Conservation (phyloP, 2,797 vertebrate genomes). For the Staurois parvus region DNA sequence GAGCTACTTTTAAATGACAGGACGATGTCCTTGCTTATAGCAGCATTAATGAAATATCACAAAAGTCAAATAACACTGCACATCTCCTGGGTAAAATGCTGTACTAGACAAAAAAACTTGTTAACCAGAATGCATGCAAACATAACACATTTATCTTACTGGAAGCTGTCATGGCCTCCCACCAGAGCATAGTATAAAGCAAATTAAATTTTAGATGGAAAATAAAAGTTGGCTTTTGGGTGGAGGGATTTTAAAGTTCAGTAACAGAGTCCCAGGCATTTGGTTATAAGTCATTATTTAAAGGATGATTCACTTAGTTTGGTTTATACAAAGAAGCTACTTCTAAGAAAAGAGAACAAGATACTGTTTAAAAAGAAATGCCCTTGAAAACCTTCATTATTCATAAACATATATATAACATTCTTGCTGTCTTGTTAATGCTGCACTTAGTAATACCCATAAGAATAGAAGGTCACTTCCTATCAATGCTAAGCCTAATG, state of each 20-base stretch:
- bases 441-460: constrained; percentile 34
- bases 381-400: constrained; percentile 54
- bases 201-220: constrained; percentile 46
- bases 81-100: constrained; percentile 43
- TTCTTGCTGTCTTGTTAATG: constrained; percentile 31
- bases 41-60: constrained; percentile 47
- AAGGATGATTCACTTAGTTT: constrained; percentile 25
- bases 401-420: constrained; percentile 39
- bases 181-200: constrained; percentile 21
- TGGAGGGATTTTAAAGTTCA: not conserved
- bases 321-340: constrained; percentile 5
- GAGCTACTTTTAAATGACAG: constrained; percentile 33
- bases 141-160: constrained; percentile 48
- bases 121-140: constrained; percentile 39
- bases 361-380: constrained; percentile 27
- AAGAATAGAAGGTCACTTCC: constrained; percentile 26
- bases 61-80: constrained; percentile 41
- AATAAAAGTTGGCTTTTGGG: constrained; percentile 22
- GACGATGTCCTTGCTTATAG: constrained; percentile 41
- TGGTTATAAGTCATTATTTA: constrained; percentile 28
- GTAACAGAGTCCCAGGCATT: constrained; percentile 14
- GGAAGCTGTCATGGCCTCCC: constrained; percentile 9
- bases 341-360: constrained; percentile 31
- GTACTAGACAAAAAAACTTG: constrained; percentile 28
- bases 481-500: constrained; percentile 4